Evolutionary conservation across 2,113 vertebrate genomes (phyloP).

Genomic region (Delphinus delphis): DNA sequence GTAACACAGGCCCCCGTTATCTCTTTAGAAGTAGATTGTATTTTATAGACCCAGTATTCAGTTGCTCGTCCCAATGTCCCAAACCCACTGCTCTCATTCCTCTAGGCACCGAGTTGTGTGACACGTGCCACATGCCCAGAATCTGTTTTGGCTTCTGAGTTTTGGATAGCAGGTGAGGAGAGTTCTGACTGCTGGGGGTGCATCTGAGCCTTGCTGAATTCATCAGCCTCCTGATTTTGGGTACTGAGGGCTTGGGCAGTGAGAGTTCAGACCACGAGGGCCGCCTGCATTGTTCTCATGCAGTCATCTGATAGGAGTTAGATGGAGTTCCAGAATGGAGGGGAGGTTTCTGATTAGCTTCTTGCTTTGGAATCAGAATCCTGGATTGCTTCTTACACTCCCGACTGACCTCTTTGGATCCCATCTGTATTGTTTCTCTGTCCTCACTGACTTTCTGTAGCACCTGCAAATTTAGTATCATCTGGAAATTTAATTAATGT

Average conservation of each 20-base stretch:
- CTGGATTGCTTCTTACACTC: not conserved
- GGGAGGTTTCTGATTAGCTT: not conserved
- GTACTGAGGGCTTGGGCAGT: rapidly evolving
- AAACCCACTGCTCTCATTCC: too few species aligned
- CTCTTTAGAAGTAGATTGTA: not conserved
- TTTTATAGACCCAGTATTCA: not conserved
- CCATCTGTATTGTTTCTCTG: not conserved
- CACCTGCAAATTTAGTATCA: conserved; percentile 77
- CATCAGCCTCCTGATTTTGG: rapidly evolving
- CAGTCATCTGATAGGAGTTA: rapidly evolving
- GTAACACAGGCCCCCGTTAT: not conserved
- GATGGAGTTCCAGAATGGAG: not conserved
- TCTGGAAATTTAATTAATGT: conserved; percentile 82
- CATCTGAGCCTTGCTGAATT: rapidly evolving
- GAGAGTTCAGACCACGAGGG: rapidly evolving
- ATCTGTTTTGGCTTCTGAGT: not conserved
- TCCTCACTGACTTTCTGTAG: conserved; percentile 72
- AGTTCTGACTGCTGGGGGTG: rapidly evolving
- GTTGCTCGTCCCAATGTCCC: not conserved
- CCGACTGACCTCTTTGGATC: conserved; percentile 25
- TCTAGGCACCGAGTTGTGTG: not conserved
- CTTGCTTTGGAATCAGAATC: not conserved
- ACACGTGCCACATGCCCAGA: rapidly evolving
- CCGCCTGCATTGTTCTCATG: rapidly evolving
- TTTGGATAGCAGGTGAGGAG: not conserved